Conservation (phyloP, 2,113 vertebrate species). For the Crotalus helleri region DNA sequence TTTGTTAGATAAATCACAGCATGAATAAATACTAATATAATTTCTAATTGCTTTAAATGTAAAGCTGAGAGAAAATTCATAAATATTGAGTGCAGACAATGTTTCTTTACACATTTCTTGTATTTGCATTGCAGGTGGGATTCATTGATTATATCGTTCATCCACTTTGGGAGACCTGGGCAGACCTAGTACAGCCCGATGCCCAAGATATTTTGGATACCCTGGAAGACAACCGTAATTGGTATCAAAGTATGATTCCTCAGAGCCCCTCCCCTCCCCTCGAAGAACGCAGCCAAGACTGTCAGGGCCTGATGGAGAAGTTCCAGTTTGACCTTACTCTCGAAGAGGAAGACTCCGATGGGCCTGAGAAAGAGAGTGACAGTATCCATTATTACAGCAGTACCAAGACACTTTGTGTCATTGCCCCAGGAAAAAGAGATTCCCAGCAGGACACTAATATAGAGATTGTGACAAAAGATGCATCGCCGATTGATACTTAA, state of each 20-base stretch:
- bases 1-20: not conserved
- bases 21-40: not conserved
- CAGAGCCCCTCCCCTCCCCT: slow-evolving; percentile 94
- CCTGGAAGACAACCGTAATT: slow-evolving; percentile 97
- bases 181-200: slow-evolving; percentile 95
- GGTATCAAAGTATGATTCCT: slow-evolving; percentile 99
- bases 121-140: slow-evolving; percentile 76
- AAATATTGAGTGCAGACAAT: not conserved
- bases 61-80: not conserved
- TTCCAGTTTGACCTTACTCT: slow-evolving; percentile 95
- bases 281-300: slow-evolving; percentile 79
- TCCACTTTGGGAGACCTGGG: slow-evolving; percentile 98
- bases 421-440: slow-evolving; percentile 54
- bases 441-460: slow-evolving; percentile 68
- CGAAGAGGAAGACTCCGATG: slow-evolving; percentile 86
- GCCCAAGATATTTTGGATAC: slow-evolving; percentile 98
- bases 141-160: slow-evolving; percentile 98
- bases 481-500: slow-evolving; percentile 91
- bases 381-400: slow-evolving; percentile 70
- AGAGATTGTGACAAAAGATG: slow-evolving; percentile 80
- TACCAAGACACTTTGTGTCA: slow-evolving; percentile 71
- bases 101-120: accelerated
- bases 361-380: slow-evolving; percentile 82
- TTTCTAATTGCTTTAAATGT: not conserved
- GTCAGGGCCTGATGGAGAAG: slow-evolving; percentile 78